Evolutionary conservation across 1,140 invertebrate species (phyloP), one percentile per base, ranked within the genome.

Genomic region (Drusus annulatus): DNA sequence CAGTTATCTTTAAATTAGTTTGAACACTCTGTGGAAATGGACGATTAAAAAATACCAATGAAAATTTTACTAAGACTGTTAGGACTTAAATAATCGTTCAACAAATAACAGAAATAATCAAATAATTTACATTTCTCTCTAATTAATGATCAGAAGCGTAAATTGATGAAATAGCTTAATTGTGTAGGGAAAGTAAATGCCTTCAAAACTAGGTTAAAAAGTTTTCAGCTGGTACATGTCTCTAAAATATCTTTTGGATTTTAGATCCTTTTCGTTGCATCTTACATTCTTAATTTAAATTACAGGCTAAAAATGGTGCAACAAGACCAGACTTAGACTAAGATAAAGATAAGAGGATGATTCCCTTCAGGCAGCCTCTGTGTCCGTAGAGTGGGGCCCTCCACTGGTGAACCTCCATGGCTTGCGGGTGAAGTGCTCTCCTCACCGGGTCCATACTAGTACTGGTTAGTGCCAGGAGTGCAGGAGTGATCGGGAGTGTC

Each of bases 311-410:
- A 90, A 85, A 90, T 90, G 89, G 89, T 90, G 86, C 89, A 90
- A 85, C 89, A 90, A 85, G 89, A 90, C 88, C 88, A 90, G 87
- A 90, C 89, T 87, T 90, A 90, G 88, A 81, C 31, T 28, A 28
- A 54, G 25, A 5, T 58, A n/a, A 71, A 73, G 63, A 65, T 45
- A 83, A 79, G 79, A 69, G 69, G 76, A 80, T 52, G 81, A 63
- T 25, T 51, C 76, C 58, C 28, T 31, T 58, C 19, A 36, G 75
- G 63, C 50, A 45, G 78, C 56, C 65, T 62, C 78, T 73, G 81
- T 78, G 76, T 76, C 81, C 81, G 75, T 80, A 82, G 78, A 71
- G 63, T 68, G 78, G 62, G 76, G 52, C 19, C 65, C 31, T 17
- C 73, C 21, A 28, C 25, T 28, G 25, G 25, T 28, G 2, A 28